A percentile compares a stretch with the other conserved stretches of the same genome.
Conservation (phyloP, 2,113 vertebrate species). For the Marmota flaviventris region DNA sequence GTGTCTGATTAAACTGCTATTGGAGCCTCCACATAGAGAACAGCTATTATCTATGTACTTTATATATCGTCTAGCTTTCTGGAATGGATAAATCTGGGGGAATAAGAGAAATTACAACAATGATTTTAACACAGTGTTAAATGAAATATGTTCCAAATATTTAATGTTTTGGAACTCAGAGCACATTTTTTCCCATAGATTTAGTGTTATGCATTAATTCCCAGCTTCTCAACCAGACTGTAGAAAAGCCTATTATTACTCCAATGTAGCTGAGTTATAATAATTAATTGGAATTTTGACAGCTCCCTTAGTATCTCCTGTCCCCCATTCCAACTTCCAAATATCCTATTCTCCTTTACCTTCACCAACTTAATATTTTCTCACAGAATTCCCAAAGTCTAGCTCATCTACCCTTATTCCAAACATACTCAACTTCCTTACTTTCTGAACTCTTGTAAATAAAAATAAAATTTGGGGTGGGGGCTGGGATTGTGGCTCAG, state of each 20-base stretch:
- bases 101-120: slow-evolving; percentile 21
- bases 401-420: neutral
- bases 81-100: neutral
- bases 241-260: neutral
- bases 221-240: neutral
- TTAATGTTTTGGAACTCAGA: slow-evolving; percentile 48
- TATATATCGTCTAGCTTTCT: neutral
- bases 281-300: neutral
- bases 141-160: slow-evolving; percentile 49
- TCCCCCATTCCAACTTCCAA: neutral
- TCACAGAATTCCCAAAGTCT: neutral
- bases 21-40: neutral
- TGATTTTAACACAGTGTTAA: slow-evolving; percentile 41
- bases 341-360: neutral
- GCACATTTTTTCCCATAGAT: slow-evolving; percentile 5
- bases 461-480: neutral
- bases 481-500: no score
- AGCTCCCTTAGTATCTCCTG: neutral
- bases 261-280: neutral
- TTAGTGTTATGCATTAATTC: slow-evolving; percentile 39
- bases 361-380: slow-evolving; percentile 3
- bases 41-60: neutral
- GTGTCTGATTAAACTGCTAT: neutral
- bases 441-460: neutral
- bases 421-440: neutral